Conservation (phyloP, 2,113 vertebrate genomes). For the Corythornis cristatus region DNA sequence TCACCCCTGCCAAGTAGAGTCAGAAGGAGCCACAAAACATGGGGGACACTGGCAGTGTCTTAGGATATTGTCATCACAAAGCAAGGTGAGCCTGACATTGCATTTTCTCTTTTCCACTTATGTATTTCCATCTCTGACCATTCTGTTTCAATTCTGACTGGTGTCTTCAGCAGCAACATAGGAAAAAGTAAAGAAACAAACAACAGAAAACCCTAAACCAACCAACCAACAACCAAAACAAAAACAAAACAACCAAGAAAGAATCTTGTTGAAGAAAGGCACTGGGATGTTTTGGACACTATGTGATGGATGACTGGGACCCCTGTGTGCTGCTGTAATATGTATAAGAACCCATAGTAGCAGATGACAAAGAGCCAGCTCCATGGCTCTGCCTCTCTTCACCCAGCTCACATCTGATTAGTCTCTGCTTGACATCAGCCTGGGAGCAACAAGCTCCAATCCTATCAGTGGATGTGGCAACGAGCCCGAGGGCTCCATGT, state of each 20-base stretch:
- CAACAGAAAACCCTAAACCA: too few species aligned
- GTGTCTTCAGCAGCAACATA: not conserved
- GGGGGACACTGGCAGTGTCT: not conserved
- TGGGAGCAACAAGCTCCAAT: slow-evolving; percentile 33
- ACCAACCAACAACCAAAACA: too few species aligned
- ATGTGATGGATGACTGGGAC: not conserved
- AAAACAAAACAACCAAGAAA: not conserved
- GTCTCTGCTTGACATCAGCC: slow-evolving; percentile 47
- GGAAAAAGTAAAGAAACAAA: too few species aligned
- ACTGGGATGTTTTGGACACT: not conserved
- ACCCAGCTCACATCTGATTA: slow-evolving; percentile 44
- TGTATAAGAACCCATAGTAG: not conserved
- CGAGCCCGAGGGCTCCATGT: not conserved
- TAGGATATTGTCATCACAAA: not conserved
- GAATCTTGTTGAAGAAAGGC: not conserved
- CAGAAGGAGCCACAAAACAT: not conserved
- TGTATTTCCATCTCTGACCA: not conserved
- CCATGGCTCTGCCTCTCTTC: not conserved
- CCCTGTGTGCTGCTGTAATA: not conserved
- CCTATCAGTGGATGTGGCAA: not conserved
- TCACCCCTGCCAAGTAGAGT: not conserved
- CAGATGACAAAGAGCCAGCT: not conserved
- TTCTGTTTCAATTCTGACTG: not conserved
- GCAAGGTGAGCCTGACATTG: not conserved
- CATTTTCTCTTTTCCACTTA: not conserved